These are phyloP conservation scores for Heptranchias perlo DNA, from an alignment of 2,113 vertebrate genomes.

Conservation along the genomic window DNA sequence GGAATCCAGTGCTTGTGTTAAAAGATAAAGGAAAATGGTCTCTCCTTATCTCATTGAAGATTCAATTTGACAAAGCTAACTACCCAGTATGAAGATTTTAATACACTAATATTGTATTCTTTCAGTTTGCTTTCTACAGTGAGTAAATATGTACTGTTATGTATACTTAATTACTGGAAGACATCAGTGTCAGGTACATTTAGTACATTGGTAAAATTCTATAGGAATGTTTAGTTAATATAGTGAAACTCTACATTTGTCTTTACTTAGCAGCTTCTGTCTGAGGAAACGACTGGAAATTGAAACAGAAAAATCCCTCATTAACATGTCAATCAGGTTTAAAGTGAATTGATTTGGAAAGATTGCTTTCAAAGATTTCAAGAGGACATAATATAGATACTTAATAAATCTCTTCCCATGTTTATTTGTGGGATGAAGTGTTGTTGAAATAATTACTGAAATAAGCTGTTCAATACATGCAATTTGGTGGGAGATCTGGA, in stretches of 20 bases:
- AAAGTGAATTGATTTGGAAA: constrained; percentile 26
- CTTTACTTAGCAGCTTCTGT: not conserved
- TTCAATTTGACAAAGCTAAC: not conserved
- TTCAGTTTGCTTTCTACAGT: not conserved
- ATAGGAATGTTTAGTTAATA: not conserved
- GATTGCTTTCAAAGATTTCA: constrained; percentile 15
- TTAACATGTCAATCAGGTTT: constrained; percentile 22
- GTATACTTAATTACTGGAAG: not conserved
- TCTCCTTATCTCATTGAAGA: not conserved
- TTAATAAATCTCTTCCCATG: not conserved
- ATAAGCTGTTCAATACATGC: constrained; percentile 13
- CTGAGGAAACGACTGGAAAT: not conserved
- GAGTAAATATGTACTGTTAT: not conserved
- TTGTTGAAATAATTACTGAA: not conserved
- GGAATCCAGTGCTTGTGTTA: not conserved
- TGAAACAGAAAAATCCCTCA: not conserved
- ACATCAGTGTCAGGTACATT: not conserved
- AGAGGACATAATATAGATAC: not conserved
- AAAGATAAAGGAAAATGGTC: not conserved
- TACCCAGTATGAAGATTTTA: not conserved
- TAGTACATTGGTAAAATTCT: not conserved
- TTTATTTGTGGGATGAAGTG: not conserved
- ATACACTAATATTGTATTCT: not conserved
- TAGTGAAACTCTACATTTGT: not conserved
- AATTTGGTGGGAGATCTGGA: not conserved